Base-by-base conservation (phyloP, 2,888 invertebrate genomes). In the Drosophila anceps region DNA sequence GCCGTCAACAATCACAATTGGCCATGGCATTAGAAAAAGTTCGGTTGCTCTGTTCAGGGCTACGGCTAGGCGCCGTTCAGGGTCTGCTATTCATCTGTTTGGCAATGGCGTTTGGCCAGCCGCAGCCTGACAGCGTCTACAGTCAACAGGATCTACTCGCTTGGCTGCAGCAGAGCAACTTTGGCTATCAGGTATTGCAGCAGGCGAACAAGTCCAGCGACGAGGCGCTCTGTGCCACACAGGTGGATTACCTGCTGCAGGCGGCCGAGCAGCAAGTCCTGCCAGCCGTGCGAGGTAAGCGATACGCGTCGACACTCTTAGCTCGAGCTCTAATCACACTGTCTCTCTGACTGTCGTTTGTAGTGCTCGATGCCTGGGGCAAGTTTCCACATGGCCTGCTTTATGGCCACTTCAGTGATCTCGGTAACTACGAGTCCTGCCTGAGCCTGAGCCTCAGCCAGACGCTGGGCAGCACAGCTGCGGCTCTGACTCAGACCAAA, bases 341-440 rank as follows among this genome's bases (percentile, higher is more conserved):
- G 1, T 13, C 7, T 24, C 24, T 24, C 24, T 24, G n/a, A 5
- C 2, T n/a, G 6, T 18, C 5, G 1, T 2, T 13, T 35, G 6
- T 7, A 93, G 93, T 93, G 81, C 43, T 93, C 1, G 93, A 93
- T 82, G 90, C 93, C 9, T 92, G 92, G 81, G 92, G 93, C 31
- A 93, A 93, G 79, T 70, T 92, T 4, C 93, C 93, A 29, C 80
- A 93, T 4, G 93, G 93, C 24, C 58, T 93, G 33, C 73, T 93
- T 7, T 82, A 76, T 20, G 93, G 93, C 9, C 89, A 93, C 68
- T 82, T 91, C 20, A 81, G 79, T 37, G 92, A 92, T 48, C 69
- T 93, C 31, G 93, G 93, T 50, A 91, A 91, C 73, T 93, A 83
- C 55, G 93, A 93, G 72, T 88, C 93, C 61, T 93, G 93, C 62